Evolutionary conservation across 2,797 vertebrate genomes (phyloP).

Genomic region (Gobio occitaniae): DNA sequence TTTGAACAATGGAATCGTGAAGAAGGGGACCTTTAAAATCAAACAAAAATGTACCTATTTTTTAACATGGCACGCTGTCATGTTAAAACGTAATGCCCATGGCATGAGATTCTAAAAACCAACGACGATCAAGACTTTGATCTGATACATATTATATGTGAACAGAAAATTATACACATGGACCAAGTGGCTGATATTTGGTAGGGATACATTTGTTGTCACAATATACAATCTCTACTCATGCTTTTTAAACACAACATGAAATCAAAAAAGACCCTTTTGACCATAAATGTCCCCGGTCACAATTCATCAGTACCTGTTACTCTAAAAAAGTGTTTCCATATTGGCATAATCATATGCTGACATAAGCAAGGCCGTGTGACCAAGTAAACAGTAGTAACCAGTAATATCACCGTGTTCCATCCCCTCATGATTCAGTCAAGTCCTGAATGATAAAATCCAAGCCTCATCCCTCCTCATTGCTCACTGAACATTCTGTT

Average conservation of each 20-base stretch:
- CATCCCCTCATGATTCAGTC: background rate
- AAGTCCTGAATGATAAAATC: background rate
- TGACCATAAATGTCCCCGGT: background rate
- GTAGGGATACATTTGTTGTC: background rate
- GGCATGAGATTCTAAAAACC: background rate
- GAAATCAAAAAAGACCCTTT: background rate
- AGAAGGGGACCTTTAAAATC: too few species aligned
- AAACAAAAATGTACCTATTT: background rate
- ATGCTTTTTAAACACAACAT: background rate
- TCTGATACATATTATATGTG: background rate
- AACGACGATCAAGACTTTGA: background rate
- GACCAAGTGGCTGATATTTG: background rate
- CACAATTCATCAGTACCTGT: background rate
- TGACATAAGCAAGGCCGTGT: background rate
- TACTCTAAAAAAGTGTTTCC: background rate
- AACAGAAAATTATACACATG: background rate
- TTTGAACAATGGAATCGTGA: too few species aligned
- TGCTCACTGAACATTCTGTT: background rate
- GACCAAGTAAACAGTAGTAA: background rate
- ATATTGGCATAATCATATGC: background rate
- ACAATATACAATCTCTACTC: background rate
- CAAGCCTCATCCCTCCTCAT: background rate
- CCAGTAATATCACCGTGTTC: background rate
- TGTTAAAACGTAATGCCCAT: background rate
- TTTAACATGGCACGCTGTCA: background rate